Conservation (phyloP, 2,113 vertebrate species). For the Neogobius melanostomus region DNA sequence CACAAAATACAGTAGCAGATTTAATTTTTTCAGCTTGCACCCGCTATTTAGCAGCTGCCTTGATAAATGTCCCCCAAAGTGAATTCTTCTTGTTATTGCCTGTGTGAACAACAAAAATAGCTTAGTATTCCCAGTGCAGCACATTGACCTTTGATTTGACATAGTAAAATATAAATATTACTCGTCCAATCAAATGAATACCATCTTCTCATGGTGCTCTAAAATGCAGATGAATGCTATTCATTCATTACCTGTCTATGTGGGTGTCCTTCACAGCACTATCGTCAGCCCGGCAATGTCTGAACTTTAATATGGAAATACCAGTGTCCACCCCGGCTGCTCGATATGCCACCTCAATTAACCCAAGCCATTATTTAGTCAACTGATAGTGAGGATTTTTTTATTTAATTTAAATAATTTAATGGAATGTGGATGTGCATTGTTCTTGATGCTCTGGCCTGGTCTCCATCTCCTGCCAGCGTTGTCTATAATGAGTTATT, state of each 20-base stretch:
- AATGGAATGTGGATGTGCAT: constrained; percentile 7
- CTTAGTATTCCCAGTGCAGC: background rate
- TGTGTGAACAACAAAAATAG: background rate
- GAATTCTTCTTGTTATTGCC: background rate
- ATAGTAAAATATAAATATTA: constrained; percentile 33
- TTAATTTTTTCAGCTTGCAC: no score
- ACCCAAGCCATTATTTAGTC: constrained; percentile 23
- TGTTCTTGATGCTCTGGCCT: background rate
- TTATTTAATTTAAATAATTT: constrained; percentile 6
- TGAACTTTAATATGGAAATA: constrained; percentile 45
- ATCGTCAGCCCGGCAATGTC: constrained; percentile 39
- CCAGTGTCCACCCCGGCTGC: constrained; percentile 9
- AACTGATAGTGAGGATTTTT: background rate
- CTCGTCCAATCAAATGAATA: constrained; percentile 46
- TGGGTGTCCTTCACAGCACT: constrained; percentile 9
- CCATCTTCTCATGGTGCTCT: constrained; percentile 25
- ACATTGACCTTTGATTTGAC: background rate
- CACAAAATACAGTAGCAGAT: no score
- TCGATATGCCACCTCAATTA: constrained; percentile 38
- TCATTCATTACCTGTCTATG: constrained; percentile 29
- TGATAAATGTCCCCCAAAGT: no score
- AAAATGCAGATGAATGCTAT: constrained; percentile 24
- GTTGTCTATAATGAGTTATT: background rate
- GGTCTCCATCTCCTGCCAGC: background rate
- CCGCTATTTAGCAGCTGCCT: no score